Conservation (phyloP, 2,113 vertebrate genomes). For the Apodemus sylvaticus region DNA sequence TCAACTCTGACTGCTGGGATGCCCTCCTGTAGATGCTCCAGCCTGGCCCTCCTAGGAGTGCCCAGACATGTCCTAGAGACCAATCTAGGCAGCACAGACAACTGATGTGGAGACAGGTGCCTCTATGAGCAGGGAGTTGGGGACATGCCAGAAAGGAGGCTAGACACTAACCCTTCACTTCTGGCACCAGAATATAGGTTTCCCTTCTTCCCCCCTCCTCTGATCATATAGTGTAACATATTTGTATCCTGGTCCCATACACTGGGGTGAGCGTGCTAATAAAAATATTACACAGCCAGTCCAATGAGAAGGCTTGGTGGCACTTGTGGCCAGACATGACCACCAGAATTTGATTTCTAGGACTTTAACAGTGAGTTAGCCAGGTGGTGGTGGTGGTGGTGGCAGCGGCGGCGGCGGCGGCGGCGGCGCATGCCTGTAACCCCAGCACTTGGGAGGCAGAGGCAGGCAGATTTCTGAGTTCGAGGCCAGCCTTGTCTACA, state of each 20-base stretch:
- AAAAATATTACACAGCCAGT: neutral
- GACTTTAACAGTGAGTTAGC: too few relatives aligned
- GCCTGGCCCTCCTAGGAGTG: neutral
- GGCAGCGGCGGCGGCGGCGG: too few relatives aligned
- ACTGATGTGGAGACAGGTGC: neutral
- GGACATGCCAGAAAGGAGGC: neutral
- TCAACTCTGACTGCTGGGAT: neutral
- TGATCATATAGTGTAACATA: neutral
- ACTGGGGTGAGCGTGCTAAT: neutral
- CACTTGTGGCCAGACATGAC: neutral
- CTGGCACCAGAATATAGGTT: neutral
- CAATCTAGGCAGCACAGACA: neutral
- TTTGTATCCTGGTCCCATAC: neutral
- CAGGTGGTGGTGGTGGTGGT: too few relatives aligned
- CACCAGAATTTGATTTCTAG: neutral
- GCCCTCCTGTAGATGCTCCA: neutral
- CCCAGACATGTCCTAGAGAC: neutral
- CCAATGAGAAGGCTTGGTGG: neutral
- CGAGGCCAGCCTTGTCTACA: too few relatives aligned
- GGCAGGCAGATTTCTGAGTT: too few relatives aligned
- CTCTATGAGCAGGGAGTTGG: neutral
- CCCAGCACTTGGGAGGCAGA: too few relatives aligned
- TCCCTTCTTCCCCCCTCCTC: neutral
- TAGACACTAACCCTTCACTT: too few relatives aligned
- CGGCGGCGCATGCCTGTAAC: too few relatives aligned